These are phyloP conservation scores for Ctenodactylus gundi DNA, from an alignment of 2,113 vertebrate genomes.

Conservation along the genomic window DNA sequence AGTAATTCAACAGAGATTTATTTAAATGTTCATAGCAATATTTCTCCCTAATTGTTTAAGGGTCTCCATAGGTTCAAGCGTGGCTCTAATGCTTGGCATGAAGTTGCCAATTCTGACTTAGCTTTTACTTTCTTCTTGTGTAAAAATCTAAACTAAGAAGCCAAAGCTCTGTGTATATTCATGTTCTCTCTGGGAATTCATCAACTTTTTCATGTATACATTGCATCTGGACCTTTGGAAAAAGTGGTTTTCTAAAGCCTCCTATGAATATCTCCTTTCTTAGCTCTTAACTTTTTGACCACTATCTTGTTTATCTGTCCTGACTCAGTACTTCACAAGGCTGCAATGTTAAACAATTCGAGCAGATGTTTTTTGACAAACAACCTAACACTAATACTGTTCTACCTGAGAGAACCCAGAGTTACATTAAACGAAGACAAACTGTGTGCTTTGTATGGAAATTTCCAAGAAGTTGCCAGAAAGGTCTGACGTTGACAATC, in stretches of 20 bases:
- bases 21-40: background rate
- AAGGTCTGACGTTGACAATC: background rate
- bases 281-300: background rate
- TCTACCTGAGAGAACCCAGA: background rate
- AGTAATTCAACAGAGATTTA: background rate
- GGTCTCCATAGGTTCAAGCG: background rate
- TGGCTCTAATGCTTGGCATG: background rate
- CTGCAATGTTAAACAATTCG: background rate
- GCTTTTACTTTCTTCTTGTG: background rate
- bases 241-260: background rate
- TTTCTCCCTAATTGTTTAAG: background rate
- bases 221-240: background rate
- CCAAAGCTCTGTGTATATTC: background rate
- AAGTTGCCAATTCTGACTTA: background rate
- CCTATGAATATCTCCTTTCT: background rate
- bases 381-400: background rate
- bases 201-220: background rate
- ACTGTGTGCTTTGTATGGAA: background rate
- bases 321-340: background rate
- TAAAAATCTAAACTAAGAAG: background rate
- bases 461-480: background rate
- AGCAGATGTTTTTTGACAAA: background rate
- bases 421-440: background rate
- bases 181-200: background rate
- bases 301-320: background rate